Evolutionary conservation across 2,888 invertebrate species (phyloP), one percentile per base, ranked within the genome.

Genomic region (Ormyrus thymus): DNA sequence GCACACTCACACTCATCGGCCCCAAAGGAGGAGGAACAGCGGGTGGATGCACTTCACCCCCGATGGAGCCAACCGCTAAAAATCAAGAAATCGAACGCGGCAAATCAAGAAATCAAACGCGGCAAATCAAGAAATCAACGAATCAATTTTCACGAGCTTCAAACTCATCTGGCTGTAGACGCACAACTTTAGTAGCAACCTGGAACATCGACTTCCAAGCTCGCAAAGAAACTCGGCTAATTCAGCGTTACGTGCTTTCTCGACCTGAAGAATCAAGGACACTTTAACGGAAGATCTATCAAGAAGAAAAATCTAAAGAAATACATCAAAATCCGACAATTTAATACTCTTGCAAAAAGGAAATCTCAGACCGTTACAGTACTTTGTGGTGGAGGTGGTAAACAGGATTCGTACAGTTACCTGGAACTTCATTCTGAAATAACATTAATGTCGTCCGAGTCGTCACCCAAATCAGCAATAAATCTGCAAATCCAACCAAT

Each of bases 361-460:
- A 53, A 45, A 56, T 55, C 8, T 9, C 65, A 43, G 48, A 13
- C 29, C 15, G 48, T 13, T 45, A 59, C 59, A 9, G 65, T 79
- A 61, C 75, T 79, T 79, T 59, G 15, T 53, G 72, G 56, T 51
- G 4, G 9, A 64, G 56, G 46, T 61, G 62, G 10, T 68, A 58
- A 58, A 50, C 56, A 6, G 29, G 7, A 53, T 65, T 65, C 59
- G 61, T 51, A 58, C 29, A 53, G 46, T 46, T 56, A 53, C 29
- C 51, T 43, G 65, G 46, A 61, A 68, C 9, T 62, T 62, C n/a
- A 70, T 68, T 75, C n/a, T 68, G 61, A 68, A 76, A 72, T 62
- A 76, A 71, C 13, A 61, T 11, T 61, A 45, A 43, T 9, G 76
- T 76, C 79, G 51, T 66, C 62, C 62, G 51, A 76, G 76, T 76